Base-by-base conservation (phyloP, 2,888 invertebrate species). In the Acrobasis repandana region DNA sequence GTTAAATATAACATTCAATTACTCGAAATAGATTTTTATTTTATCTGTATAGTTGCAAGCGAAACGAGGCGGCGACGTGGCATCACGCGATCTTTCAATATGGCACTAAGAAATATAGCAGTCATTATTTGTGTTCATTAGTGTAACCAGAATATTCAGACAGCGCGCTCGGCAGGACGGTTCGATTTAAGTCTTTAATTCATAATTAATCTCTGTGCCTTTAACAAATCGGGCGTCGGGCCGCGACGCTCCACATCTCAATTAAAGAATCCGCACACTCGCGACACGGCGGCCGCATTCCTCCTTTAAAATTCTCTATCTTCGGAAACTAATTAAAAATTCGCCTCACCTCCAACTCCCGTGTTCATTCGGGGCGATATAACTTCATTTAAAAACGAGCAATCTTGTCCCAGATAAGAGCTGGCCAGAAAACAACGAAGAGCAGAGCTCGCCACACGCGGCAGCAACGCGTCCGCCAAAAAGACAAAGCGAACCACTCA, bases 291-390 rank as follows among this genome's bases (percentile, higher is more conserved):
- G 83, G 85, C 82, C 74, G 88, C 88, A 90, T 90, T 87, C 90
- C 90, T 83, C 80, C 84, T 86, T 67, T 84, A 84, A 87, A 90
- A 88, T 89, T 86, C 88, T 85, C 87, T 89, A 90, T 89, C 89
- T 90, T 91, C 85, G 91, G 90, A 90, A 90, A 91, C 91, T 92
- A 92, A 91, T 92, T 92, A 92, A 91, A 91, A 91, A 91, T 91
- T 90, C 90, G 90, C 88, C 77, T 86, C 88, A 86, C 86, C 89
- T 85, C 78, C 84, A 77, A 77, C 85, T 78, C 80, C 80, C 83
- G 79, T 88, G 89, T 88, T 88, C 88, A 90, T 90, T 88, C 90
- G 88, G 77, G 84, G 80, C 86, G 86, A 88, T 92, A 91, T 92
- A 91, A 91, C 92, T 92, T 92, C 89, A 92, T 92, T 91, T 90